Percentiles rank a stretch among this genome's conserved stretches.
These are phyloP conservation scores for Tetramorium bicarinatum DNA, from an alignment of 2,888 invertebrate genomes.

Conservation along the genomic window DNA sequence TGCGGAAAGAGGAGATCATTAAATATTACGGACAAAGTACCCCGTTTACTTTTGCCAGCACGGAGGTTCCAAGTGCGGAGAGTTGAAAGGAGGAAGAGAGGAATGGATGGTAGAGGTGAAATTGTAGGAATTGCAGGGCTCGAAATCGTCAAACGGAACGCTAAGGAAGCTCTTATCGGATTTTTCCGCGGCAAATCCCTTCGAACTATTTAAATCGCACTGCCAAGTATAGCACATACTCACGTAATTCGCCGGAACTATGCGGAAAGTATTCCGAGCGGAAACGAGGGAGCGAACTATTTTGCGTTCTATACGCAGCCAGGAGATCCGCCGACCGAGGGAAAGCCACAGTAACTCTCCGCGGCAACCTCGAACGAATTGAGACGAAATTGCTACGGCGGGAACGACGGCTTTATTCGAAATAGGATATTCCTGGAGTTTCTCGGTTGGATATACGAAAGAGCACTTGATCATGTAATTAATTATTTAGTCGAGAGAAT, in stretches of 20 bases:
- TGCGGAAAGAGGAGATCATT: slow-evolving; percentile 39
- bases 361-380: slow-evolving; percentile 63
- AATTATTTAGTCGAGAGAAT: slow-evolving; percentile 31
- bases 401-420: slow-evolving; percentile 62
- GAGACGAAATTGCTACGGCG: slow-evolving; percentile 66
- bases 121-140: slow-evolving; percentile 43
- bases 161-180: slow-evolving; percentile 60
- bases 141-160: slow-evolving; percentile 58
- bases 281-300: slow-evolving; percentile 70
- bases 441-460: slow-evolving; percentile 11
- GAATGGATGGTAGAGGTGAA: slow-evolving; percentile 32
- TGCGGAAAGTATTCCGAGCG: slow-evolving; percentile 73
- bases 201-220: slow-evolving; percentile 75
- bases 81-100: slow-evolving; percentile 16
- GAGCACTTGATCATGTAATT: slow-evolving; percentile 40
- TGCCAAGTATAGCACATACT: slow-evolving; percentile 55
- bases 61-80: slow-evolving; percentile 7
- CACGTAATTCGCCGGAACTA: slow-evolving; percentile 71
- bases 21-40: slow-evolving; percentile 58
- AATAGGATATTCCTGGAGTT: slow-evolving; percentile 50
- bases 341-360: slow-evolving; percentile 71
- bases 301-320: slow-evolving; percentile 69
- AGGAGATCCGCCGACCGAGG: slow-evolving; percentile 68
- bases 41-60: slow-evolving; percentile 48
- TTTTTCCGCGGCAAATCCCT: slow-evolving; percentile 69